Base-by-base conservation (phyloP, 2,888 invertebrate genomes). In the Brachypterus glaber region DNA sequence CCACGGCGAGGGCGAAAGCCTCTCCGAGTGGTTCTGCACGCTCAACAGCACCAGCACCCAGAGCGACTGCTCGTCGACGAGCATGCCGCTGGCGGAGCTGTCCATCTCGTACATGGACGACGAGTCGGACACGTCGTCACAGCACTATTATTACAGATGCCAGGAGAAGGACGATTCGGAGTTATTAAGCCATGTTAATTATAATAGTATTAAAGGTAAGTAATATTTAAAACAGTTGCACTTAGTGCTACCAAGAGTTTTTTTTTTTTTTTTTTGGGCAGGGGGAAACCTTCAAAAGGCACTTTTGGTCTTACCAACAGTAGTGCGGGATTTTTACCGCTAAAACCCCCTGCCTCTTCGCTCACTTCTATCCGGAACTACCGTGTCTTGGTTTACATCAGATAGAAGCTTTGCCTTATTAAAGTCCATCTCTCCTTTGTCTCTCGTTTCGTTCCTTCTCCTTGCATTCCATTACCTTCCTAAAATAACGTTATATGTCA, bases 21-120 rank as follows among this genome's bases (percentile, higher is more conserved):
- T 65, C 4, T 64, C 64, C 4, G 66, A 66, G 41, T 67, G 66
- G 63, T 66, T 64, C 48, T 64, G 64, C 52, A 37, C 53, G 26
- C 46, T 49, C 31, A 46, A 45, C 9, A 30, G 36, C 17, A 8
- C 4, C 29, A n/a, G 32, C 14, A 41, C 46, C 4, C 54, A 57
- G 16, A 64, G 64, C 45, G 66, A 65, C 46, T 66, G 64, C 44
- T 65, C 64, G 3, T 64, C 64, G 11, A 47, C 65, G 27, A 65
- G 62, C 41, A 53, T 66, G 37, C 65, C 65, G 4, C 63, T 66
- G 33, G 63, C 60, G 12, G 64, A 65, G 42, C 50, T 64, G 44
- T 61, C 63, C 35, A 63, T 65, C 25, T 60, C 63, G 3, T 66
- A 62, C 45, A 63, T 64, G 59, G 66, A 65, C 44, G 65, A 66